phyloP scores from a whole-genome alignment of 2,888 invertebrate species.

The Drosophila aldrichi region DNA sequence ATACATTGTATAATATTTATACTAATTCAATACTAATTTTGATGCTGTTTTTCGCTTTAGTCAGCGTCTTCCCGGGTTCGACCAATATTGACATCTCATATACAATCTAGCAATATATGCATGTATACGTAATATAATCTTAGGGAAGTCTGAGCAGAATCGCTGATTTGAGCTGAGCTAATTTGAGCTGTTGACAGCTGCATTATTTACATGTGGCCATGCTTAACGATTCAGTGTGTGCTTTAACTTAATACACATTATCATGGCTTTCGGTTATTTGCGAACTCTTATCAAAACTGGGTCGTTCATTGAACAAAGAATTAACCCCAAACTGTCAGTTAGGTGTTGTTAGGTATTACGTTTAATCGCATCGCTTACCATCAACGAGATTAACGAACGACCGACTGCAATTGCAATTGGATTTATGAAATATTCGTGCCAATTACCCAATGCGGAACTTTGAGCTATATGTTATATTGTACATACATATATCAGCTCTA shows the following conservation, averaged over 20 bases:
- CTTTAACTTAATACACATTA: slow-evolving; percentile 42
- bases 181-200: slow-evolving; percentile 46
- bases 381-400: slow-evolving; percentile 3
- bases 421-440: neutral
- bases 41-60: neutral
- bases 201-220: slow-evolving; percentile 37
- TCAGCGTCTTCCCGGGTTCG: neutral
- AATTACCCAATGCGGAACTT: slow-evolving; percentile 9
- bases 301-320: slow-evolving; percentile 67
- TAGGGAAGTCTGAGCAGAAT: slow-evolving; percentile 4
- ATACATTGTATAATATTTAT: neutral
- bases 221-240: slow-evolving; percentile 14
- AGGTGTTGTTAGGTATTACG: slow-evolving; percentile 42
- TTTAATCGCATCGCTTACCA: slow-evolving; percentile 24
- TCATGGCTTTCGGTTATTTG: slow-evolving; percentile 29
- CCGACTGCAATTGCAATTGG: slow-evolving; percentile 30
- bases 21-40: no score
- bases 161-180: slow-evolving; percentile 44
- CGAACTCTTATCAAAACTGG: slow-evolving; percentile 59
- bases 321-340: slow-evolving; percentile 72
- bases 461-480: neutral
- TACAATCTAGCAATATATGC: neutral
- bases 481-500: neutral
- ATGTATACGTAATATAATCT: slow-evolving; percentile 3
- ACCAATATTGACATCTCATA: neutral